These are phyloP conservation scores for Beaufortia kweichowensis DNA, from an alignment of 2,113 vertebrate genomes.

Conservation along the genomic window DNA sequence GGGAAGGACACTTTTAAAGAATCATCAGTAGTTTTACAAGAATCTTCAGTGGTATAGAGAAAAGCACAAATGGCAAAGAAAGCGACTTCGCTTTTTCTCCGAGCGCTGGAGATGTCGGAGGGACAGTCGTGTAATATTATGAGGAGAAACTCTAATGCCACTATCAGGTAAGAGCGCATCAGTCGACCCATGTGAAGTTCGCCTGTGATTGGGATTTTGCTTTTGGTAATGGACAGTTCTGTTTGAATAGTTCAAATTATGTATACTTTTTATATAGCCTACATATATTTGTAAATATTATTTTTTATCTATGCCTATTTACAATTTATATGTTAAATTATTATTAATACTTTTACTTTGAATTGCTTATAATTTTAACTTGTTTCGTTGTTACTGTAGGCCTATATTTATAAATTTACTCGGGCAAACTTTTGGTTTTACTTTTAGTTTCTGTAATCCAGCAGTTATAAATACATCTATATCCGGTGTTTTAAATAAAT, in stretches of 20 bases:
- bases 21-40: background rate
- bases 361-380: too few relatives aligned
- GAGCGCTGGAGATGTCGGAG: conserved; percentile 58
- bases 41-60: background rate
- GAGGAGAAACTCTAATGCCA: conserved; percentile 44
- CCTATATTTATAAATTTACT: too few relatives aligned
- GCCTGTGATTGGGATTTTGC: too few relatives aligned
- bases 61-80: conserved; percentile 57
- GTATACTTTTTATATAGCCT: too few relatives aligned
- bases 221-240: too few relatives aligned
- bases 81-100: conserved; percentile 32
- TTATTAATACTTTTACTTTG: too few relatives aligned
- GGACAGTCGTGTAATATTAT: conserved; percentile 18
- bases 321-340: too few relatives aligned
- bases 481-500: background rate
- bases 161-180: conserved; percentile 61
- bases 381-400: too few relatives aligned
- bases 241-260: too few relatives aligned
- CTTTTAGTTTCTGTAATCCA: background rate
- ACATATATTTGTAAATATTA: too few relatives aligned
- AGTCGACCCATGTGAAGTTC: background rate
- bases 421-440: background rate
- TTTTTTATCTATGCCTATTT: too few relatives aligned
- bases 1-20: background rate
- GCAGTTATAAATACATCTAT: background rate